A percentile compares a stretch with the other conserved stretches of the same genome.
Conservation (phyloP, 1,140 invertebrate genomes). For the Pseudoatta argentina region DNA sequence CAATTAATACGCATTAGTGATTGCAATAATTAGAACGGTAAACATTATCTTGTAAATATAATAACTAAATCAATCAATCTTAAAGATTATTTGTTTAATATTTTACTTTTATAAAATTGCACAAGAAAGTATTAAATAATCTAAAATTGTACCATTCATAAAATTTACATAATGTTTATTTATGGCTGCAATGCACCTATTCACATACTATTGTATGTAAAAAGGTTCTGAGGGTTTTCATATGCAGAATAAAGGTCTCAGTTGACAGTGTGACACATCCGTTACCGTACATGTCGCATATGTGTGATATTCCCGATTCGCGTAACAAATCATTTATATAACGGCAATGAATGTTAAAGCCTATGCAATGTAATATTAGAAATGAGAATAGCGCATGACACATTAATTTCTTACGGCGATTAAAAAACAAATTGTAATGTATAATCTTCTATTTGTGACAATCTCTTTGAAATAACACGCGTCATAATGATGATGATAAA, state of each 20-base stretch:
- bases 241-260: constrained; percentile 18
- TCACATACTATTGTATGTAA: neutral
- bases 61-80: neutral
- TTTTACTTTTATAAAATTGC: too few species aligned
- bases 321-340: constrained; percentile 18
- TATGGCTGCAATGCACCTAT: neutral
- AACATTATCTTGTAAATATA: neutral
- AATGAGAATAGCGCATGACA: neutral
- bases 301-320: constrained; percentile 4
- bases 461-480: neutral
- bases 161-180: constrained; percentile 3
- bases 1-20: neutral
- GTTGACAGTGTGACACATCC: constrained; percentile 1
- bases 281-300: neutral
- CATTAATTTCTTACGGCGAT: neutral
- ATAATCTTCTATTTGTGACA: neutral
- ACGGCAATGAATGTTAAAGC: neutral
- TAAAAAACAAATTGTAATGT: constrained; percentile 3
- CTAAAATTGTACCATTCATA: neutral
- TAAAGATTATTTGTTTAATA: neutral
- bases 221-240: constrained; percentile 14
- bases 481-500: neutral
- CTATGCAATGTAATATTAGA: neutral
- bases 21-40: neutral
- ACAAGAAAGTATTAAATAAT: too few species aligned